Conservation (phyloP, 1,140 invertebrate species). For the Atta colombica region DNA sequence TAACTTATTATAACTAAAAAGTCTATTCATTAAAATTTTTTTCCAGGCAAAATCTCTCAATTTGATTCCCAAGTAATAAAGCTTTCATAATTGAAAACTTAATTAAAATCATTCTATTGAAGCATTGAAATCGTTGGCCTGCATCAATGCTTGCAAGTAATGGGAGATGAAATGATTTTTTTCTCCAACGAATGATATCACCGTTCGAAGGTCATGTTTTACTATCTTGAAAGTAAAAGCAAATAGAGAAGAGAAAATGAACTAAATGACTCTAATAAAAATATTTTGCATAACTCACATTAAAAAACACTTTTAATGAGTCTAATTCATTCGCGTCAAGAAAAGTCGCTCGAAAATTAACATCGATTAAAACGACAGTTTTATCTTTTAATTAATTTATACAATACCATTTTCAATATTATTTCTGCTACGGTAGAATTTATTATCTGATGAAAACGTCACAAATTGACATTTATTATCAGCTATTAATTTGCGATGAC, state of each 20-base stretch:
- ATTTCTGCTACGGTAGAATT: background rate
- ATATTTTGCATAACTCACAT: slow-evolving; percentile 13
- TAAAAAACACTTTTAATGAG: background rate
- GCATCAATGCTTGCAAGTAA: background rate
- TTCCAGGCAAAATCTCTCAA: background rate
- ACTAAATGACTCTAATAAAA: background rate
- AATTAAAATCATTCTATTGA: slow-evolving; percentile 11
- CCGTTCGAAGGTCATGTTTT: background rate
- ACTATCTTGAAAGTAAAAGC: slow-evolving; percentile 59
- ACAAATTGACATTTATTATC: background rate
- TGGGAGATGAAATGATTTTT: slow-evolving; percentile 32
- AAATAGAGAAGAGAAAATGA: background rate
- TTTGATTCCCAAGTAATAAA: background rate
- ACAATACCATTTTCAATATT: slow-evolving; percentile 7
- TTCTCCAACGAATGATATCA: slow-evolving; percentile 42
- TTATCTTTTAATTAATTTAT: slow-evolving; percentile 4
- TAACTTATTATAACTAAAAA: background rate
- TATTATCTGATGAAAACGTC: background rate
- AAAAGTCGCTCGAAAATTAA: slow-evolving; percentile 35
- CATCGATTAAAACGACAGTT: background rate
- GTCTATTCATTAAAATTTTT: background rate
- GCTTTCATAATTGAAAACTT: background rate
- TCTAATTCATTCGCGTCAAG: background rate
- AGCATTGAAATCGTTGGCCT: slow-evolving; percentile 18
- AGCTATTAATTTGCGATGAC: background rate